Percentiles rank a stretch among this genome's conserved stretches.
Evolutionary conservation across 1,140 invertebrate genomes (phyloP).

Genomic region (Watersipora subatra): DNA sequence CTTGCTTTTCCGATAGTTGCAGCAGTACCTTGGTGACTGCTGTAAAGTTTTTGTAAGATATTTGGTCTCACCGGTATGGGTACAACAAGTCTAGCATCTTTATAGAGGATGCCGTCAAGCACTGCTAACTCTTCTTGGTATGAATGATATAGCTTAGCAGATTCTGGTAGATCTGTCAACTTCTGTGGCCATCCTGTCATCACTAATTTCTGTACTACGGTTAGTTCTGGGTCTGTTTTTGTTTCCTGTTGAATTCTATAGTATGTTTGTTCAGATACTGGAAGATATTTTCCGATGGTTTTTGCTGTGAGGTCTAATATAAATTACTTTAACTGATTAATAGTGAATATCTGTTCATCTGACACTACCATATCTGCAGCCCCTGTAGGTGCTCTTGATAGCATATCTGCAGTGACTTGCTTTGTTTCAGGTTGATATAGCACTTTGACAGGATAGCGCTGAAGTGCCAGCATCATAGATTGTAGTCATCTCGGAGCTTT

Average conservation of each 20-base stretch:
- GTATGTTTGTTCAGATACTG: neutral
- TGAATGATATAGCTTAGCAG: conserved; percentile 10
- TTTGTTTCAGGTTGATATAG: conserved; percentile 10
- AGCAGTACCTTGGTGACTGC: conserved; percentile 11
- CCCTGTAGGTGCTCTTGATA: neutral
- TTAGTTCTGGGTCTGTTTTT: too few species aligned
- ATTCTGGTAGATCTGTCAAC: neutral
- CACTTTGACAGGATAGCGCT: conserved; percentile 12
- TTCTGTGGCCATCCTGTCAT: conserved; percentile 8
- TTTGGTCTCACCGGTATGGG: conserved; percentile 3
- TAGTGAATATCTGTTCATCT: neutral
- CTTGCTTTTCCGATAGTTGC: conserved; percentile 12
- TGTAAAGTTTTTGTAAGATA: conserved; percentile 11
- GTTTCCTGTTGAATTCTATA: conserved; percentile 5
- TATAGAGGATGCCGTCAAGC: conserved; percentile 15
- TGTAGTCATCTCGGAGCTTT: conserved; percentile 16
- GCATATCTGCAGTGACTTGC: neutral
- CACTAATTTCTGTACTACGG: too few species aligned
- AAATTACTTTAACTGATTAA: neutral
- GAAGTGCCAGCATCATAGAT: conserved; percentile 15
- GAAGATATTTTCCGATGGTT: neutral
- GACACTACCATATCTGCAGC: neutral
- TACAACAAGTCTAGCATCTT: conserved; percentile 13
- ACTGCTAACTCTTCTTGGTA: conserved; percentile 15
- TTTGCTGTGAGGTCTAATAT: neutral